phyloP scores from a whole-genome alignment of 2,113 vertebrate species.

The Phyllopteryx taeniolatus region DNA sequence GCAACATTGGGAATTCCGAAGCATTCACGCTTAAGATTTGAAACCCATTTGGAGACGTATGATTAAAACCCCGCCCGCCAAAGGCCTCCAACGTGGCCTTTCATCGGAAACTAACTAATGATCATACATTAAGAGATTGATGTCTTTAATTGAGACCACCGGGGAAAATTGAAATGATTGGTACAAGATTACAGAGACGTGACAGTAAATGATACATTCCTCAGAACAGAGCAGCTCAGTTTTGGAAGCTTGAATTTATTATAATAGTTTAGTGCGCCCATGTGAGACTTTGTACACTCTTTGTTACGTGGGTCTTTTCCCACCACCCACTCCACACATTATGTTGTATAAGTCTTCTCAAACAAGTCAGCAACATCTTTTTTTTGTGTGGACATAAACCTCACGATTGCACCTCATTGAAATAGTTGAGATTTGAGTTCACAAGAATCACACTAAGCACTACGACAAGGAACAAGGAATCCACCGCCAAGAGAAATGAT shows the following conservation, averaged over 20 bases:
- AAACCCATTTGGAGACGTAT: conserved; percentile 17
- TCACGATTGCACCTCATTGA: conserved; percentile 29
- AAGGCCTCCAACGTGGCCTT: conserved; percentile 13
- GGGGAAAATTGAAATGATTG: conserved; percentile 35
- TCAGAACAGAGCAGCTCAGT: conserved; percentile 18
- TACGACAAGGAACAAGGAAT: conserved; percentile 25
- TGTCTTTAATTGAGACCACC: conserved; percentile 59
- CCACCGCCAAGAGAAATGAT: conserved; percentile 38
- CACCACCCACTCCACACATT: conserved; percentile 62
- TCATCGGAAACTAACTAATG: conserved; percentile 31
- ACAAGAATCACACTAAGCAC: conserved; percentile 30
- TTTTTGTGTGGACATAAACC: conserved; percentile 26
- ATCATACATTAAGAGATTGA: conserved; percentile 52
- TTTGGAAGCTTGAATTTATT: conserved; percentile 36
- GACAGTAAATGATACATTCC: conserved; percentile 26
- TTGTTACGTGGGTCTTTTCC: conserved; percentile 33
- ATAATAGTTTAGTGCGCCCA: conserved; percentile 11
- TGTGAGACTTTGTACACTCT: conserved; percentile 39
- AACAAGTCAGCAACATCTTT: conserved; percentile 59
- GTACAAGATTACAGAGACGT: conserved; percentile 53
- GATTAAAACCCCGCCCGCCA: background rate
- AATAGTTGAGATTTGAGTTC: conserved; percentile 3
- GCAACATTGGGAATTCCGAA: conserved; percentile 26
- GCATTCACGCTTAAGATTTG: conserved; percentile 23
- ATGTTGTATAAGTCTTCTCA: conserved; percentile 68